Conservation (phyloP, 64 coral and sea anemone genomes). For the Trachythela sp. region DNA sequence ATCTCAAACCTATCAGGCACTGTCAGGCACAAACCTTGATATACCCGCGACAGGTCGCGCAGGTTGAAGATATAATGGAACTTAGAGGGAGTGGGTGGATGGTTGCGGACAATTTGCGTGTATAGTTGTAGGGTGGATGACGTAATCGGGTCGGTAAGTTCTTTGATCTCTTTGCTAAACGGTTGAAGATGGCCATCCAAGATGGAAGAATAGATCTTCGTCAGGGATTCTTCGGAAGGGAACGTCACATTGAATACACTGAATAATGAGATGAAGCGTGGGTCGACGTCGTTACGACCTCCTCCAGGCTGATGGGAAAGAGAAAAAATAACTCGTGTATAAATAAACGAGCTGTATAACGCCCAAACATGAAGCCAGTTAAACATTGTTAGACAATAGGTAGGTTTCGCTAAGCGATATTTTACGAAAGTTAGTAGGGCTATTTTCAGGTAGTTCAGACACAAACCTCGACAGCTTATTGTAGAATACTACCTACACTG, state of each 20-base stretch:
- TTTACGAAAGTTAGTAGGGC: too few relatives aligned
- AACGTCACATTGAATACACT: slow-evolving; percentile 99
- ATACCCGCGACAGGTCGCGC: slow-evolving; percentile 88
- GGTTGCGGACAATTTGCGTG: slow-evolving; percentile 65
- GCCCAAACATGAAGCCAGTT: too few relatives aligned
- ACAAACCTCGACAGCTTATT: too few relatives aligned
- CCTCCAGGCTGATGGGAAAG: slow-evolving; percentile 77
- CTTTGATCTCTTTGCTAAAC: slow-evolving; percentile 79
- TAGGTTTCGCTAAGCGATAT: too few relatives aligned
- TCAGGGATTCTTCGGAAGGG: slow-evolving; percentile 89
- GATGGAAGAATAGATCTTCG: slow-evolving; percentile 87
- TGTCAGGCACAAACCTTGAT: slow-evolving; percentile 86
- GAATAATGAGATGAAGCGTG: slow-evolving; percentile 94
- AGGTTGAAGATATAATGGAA: slow-evolving; percentile 99
- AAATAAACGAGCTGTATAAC: not conserved
- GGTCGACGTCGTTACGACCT: slow-evolving; percentile 96
- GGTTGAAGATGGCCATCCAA: slow-evolving; percentile 80
- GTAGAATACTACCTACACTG: too few relatives aligned
- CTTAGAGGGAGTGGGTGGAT: slow-evolving; percentile 92
- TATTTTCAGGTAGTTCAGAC: too few relatives aligned
- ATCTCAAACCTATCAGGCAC: slow-evolving; percentile 88
- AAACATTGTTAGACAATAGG: too few relatives aligned
- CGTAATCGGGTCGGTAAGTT: slow-evolving; percentile 62
- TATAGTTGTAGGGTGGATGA: slow-evolving; percentile 81
- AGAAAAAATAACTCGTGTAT: not conserved